phyloP scores from a whole-genome alignment of 2,113 vertebrate species.

The Cebidichthys violaceus region DNA sequence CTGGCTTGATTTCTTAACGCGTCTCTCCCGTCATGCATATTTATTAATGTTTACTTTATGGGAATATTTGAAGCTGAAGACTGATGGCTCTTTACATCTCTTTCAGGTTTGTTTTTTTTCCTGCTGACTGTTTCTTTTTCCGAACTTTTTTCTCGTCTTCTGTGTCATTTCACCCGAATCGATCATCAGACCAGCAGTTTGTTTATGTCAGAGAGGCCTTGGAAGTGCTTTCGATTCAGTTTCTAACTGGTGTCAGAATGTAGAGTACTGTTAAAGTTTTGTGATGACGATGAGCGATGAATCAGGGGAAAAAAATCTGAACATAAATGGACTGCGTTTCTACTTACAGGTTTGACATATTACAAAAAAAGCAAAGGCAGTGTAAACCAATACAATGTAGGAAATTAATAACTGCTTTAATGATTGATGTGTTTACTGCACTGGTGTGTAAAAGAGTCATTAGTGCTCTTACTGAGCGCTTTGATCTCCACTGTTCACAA shows the following conservation, averaged over 20 bases:
- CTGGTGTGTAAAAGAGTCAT: slow-evolving; percentile 57
- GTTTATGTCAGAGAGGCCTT: slow-evolving; percentile 59
- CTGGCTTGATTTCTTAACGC: not conserved
- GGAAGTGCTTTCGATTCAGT: slow-evolving; percentile 38
- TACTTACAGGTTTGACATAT: slow-evolving; percentile 35
- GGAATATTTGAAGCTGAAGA: slow-evolving; percentile 73
- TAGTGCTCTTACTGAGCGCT: slow-evolving; percentile 48
- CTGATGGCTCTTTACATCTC: slow-evolving; percentile 73
- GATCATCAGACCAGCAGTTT: slow-evolving; percentile 62
- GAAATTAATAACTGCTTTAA: slow-evolving; percentile 52
- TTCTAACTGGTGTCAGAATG: slow-evolving; percentile 35
- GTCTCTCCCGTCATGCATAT: slow-evolving; percentile 63
- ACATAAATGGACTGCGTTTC: slow-evolving; percentile 28
- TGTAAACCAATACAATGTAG: slow-evolving; percentile 34
- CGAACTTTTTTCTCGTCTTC: slow-evolving; percentile 61
- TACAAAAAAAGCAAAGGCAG: slow-evolving; percentile 32
- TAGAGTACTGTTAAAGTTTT: slow-evolving; percentile 51
- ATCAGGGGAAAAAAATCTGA: slow-evolving; percentile 12
- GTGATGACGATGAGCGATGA: slow-evolving; percentile 59
- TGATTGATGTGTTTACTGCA: slow-evolving; percentile 71
- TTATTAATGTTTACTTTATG: slow-evolving; percentile 75
- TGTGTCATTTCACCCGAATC: slow-evolving; percentile 58
- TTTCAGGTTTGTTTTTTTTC: slow-evolving; percentile 61
- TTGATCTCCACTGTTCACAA: slow-evolving; percentile 52
- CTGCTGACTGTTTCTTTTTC: slow-evolving; percentile 71